phyloP scores from a whole-genome alignment of 2,797 vertebrate genomes.

The Notolabrus celidotus region DNA sequence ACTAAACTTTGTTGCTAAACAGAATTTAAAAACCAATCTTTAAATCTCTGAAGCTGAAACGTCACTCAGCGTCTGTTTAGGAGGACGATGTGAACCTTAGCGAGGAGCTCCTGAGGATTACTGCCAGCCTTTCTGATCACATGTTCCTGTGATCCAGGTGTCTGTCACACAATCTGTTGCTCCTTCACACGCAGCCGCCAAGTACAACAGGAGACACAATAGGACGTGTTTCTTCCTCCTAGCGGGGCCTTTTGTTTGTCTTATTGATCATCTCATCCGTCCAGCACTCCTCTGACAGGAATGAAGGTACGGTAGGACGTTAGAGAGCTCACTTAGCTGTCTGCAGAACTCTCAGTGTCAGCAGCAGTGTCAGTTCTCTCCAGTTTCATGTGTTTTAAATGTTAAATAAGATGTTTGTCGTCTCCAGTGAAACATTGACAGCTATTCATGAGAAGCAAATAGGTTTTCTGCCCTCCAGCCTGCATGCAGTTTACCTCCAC shows the following conservation, averaged over 20 bases:
- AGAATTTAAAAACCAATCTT: background rate
- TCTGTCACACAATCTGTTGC: constrained; percentile 73
- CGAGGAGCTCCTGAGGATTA: constrained; percentile 66
- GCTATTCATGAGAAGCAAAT: background rate
- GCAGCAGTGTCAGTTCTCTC: background rate
- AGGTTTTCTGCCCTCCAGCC: background rate
- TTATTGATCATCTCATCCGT: constrained; percentile 22
- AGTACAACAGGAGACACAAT: constrained; percentile 59
- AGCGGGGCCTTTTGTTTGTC: constrained; percentile 41
- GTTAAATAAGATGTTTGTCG: no score
- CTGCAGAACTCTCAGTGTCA: constrained; percentile 5
- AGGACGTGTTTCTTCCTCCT: constrained; percentile 47
- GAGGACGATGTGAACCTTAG: constrained; percentile 41
- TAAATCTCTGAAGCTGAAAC: background rate
- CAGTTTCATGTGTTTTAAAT: background rate
- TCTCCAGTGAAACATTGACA: no score
- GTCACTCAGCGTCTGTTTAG: background rate
- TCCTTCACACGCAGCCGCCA: constrained; percentile 42
- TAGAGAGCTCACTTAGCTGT: constrained; percentile 31
- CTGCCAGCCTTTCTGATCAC: constrained; percentile 62
- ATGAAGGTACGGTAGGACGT: constrained; percentile 8
- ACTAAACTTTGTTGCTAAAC: no score
- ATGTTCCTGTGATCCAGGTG: constrained; percentile 78
- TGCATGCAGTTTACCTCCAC: background rate
- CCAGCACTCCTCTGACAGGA: constrained; percentile 23